Base-by-base conservation (phyloP, 2,797 vertebrate genomes). In the Coregonus sp. region DNA sequence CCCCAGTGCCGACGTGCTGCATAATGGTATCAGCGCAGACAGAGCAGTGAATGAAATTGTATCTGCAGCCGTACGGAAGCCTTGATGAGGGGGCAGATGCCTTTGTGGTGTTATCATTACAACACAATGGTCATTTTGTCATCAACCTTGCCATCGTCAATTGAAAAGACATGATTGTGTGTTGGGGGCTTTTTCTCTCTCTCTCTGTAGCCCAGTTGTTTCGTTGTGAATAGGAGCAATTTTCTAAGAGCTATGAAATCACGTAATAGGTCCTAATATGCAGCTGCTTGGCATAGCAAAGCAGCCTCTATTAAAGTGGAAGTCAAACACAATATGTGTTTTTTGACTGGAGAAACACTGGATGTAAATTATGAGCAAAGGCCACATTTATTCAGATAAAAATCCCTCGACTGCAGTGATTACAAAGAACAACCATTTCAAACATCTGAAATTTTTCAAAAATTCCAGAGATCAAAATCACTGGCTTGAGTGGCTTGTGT, bases 71-170 rank as follows among this genome's bases (percentile, higher is more conserved):
- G 92, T 94, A 93, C 94, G 92, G 94, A 95, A 96, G 96, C 95
- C 95, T 96, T 98, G 97, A 98, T 98, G 96, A 97, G 96, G 95
- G 96, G 96, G 95, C 96, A 97, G 96, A 98, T 97, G 95, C 97
- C 96, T 97, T 96, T 96, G 97, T 96, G 96, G 96, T 97, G 95
- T 99, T 96, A 97, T 98, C 97, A 98, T 98, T 98, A 97, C 93
- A 97, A 97, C 96, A 98, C 96, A 99, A 99, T 98, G 96, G 96
- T 96, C 96, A 96, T 99, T 97, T 99, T 99, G 97, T 98, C 96
- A 97, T 97, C 97, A 99, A 97, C 97, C 97, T 98, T 96, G 96
- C 96, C 96, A 98, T 96, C 94, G 94, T 93, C 96, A 96, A 96
- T 97, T 98, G 96, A 98, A 99, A 98, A 98, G 96, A 94, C 96